Base-by-base conservation (phyloP, 2,888 invertebrate species). In the Synergus laeviventris region DNA sequence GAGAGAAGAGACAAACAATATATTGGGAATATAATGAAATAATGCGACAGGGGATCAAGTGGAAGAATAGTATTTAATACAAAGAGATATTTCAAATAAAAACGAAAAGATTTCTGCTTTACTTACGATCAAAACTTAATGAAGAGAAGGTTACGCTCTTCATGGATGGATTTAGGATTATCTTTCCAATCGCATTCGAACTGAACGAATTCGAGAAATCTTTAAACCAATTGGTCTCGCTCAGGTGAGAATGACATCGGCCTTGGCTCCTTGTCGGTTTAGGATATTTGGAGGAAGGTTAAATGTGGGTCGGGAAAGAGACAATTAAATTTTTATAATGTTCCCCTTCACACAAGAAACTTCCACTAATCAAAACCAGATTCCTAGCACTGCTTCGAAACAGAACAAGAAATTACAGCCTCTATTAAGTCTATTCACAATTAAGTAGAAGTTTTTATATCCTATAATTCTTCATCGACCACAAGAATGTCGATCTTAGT, bases 201-300 rank as follows among this genome's bases (percentile, higher is more conserved):
- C 81, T 83, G 84, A 86, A 83, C 76, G 82, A 86, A 84, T 82
- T 82, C 76, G 78, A 84, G 81, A 83, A 84, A 85, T 84, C 83
- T 84, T 82, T 81, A 82, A 79, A 24, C 75, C 82, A 82, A 86
- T 86, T 83, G 76, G 85, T 84, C 80, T 81, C 86, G 86, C 81
- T 86, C 83, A 82, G 84, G 82, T 85, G 84, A 77, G 75, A 62
- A 45, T 74, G 45, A 74, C 42, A 74, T 74, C 70, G 70, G 49
- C 70, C 70, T 70, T 70, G 70, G 70, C 11, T 70, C 36, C 70
- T 70, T 70, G 70, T 70, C 70, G n/a, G 70, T 70, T 70, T 70
- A 70, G 45, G n/a, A 49, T 45, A n/a, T n/a, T 49, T 70, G 36
- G 70, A 31, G 70, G 49, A 49, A 70, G 70, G 49, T 12, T 70